A percentile compares a stretch with the other conserved stretches of the same genome.
phyloP scores from a whole-genome alignment of 2,888 invertebrate species.

The Synanthedon tipuliformis region DNA sequence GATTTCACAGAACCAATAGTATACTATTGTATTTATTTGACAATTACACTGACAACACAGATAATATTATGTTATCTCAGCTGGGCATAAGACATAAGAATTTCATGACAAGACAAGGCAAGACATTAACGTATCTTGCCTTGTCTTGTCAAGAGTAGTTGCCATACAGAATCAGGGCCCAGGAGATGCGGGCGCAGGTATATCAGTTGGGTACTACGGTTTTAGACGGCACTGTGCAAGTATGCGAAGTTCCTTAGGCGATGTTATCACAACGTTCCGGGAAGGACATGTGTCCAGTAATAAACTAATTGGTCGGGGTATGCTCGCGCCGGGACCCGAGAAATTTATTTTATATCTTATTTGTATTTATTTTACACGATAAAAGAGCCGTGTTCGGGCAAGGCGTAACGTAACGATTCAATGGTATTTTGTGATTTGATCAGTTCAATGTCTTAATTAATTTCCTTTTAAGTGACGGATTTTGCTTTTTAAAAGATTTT shows the following conservation, averaged over 20 bases:
- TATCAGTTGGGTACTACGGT: no score
- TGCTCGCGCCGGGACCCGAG: conserved; percentile 40
- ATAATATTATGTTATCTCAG: no score
- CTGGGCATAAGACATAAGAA: no score
- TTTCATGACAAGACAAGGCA: no score
- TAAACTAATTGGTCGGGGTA: conserved; percentile 64
- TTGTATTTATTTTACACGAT: conserved; percentile 25
- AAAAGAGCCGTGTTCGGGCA: conserved; percentile 5
- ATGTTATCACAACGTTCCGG: conserved; percentile 55
- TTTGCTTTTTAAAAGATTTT: neutral
- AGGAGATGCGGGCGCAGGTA: no score
- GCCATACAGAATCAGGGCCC: no score
- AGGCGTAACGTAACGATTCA: conserved; percentile 13
- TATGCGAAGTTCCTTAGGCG: conserved; percentile 15
- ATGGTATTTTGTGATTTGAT: conserved; percentile 22
- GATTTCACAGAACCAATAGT: no score
- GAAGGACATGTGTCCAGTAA: conserved; percentile 66
- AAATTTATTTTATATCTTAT: conserved; percentile 35
- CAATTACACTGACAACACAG: no score
- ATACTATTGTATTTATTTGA: no score
- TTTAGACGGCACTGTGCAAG: neutral
- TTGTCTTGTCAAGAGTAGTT: no score
- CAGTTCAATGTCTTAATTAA: conserved; percentile 40
- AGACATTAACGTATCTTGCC: no score
- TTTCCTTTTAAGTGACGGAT: conserved; percentile 24